A percentile compares a stretch with the other conserved stretches of the same genome.
Conservation (phyloP, 2,888 invertebrate genomes). For the Trichogramma dendrolimi region DNA sequence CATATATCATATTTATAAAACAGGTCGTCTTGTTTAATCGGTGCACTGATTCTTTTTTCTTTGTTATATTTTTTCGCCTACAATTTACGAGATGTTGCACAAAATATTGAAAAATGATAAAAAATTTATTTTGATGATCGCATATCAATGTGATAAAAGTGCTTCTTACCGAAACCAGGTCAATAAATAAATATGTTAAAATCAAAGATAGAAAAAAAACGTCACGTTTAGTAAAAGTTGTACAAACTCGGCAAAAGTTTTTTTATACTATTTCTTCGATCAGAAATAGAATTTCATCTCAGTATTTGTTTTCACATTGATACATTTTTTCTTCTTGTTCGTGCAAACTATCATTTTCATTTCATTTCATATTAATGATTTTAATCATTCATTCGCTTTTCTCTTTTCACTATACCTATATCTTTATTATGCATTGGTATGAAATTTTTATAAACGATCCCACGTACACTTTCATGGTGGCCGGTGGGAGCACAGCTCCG, state of each 20-base stretch:
- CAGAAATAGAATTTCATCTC: constrained; percentile 19
- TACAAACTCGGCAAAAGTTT: constrained; percentile 7
- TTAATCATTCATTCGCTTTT: constrained; percentile 34
- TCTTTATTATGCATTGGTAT: constrained; percentile 51
- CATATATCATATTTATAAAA: constrained; percentile 14
- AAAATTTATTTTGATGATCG: constrained; percentile 23
- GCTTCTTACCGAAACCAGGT: constrained; percentile 19
- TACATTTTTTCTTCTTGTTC: constrained; percentile 20
- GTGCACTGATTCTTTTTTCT: constrained; percentile 25
- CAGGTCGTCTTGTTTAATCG: constrained; percentile 29
- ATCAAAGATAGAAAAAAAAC: constrained; percentile 24
- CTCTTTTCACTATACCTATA: constrained; percentile 31
- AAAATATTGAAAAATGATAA: constrained; percentile 28
- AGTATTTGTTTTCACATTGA: constrained; percentile 26
- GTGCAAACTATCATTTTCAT: constrained; percentile 29
- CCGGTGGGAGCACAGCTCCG: constrained; percentile 51
- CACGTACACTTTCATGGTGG: constrained; percentile 46
- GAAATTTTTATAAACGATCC: constrained; percentile 51
- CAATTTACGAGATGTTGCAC: constrained; percentile 27
- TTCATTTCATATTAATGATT: constrained; percentile 34
- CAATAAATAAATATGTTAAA: constrained; percentile 26
- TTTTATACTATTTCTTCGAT: constrained; percentile 25
- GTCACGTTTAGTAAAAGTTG: constrained; percentile 15
- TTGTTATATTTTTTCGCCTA: constrained; percentile 17
- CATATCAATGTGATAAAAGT: constrained; percentile 10